Evolutionary conservation across 1,140 invertebrate genomes (phyloP).

Genomic region (Scaptomyza hsui): DNA sequence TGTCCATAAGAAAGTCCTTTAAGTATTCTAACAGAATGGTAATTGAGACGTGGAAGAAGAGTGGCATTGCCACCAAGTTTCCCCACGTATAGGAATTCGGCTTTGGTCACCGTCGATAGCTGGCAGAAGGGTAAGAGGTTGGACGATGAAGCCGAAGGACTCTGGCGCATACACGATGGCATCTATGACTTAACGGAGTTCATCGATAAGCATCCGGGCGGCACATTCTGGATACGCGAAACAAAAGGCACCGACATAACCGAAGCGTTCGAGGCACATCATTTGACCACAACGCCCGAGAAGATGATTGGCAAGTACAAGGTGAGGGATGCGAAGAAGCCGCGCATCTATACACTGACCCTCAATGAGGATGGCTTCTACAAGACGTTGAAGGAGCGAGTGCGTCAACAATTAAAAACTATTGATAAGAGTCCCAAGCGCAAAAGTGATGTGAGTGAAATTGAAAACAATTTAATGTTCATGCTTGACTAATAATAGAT

Average conservation of each 20-base stretch:
- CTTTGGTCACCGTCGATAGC: constrained; percentile 65
- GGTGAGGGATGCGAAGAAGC: constrained; percentile 85
- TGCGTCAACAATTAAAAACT: constrained; percentile 84
- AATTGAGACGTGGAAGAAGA: constrained; percentile 73
- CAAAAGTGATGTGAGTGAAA: constrained; percentile 73
- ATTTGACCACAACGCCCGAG: constrained; percentile 84
- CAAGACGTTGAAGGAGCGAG: constrained; percentile 86
- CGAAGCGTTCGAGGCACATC: constrained; percentile 88
- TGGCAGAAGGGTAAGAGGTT: constrained; percentile 86
- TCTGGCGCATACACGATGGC: constrained; percentile 89
- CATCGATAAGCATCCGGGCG: constrained; percentile 88
- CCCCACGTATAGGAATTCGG: constrained; percentile 73
- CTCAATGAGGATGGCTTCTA: constrained; percentile 89
- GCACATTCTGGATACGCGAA: constrained; percentile 87
- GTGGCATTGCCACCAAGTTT: constrained; percentile 76
- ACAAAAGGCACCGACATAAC: constrained; percentile 90
- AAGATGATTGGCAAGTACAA: constrained; percentile 87
- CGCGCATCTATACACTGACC: constrained; percentile 87
- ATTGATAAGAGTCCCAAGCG: constrained; percentile 80
- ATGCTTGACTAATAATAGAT: background rate
- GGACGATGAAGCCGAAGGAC: constrained; percentile 87
- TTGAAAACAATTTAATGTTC: background rate
- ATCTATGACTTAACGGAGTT: constrained; percentile 89
- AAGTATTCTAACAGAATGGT: constrained; percentile 59
- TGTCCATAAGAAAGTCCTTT: background rate